Evolutionary conservation across 2,888 invertebrate species (phyloP).

Genomic region (Acronicta psi): DNA sequence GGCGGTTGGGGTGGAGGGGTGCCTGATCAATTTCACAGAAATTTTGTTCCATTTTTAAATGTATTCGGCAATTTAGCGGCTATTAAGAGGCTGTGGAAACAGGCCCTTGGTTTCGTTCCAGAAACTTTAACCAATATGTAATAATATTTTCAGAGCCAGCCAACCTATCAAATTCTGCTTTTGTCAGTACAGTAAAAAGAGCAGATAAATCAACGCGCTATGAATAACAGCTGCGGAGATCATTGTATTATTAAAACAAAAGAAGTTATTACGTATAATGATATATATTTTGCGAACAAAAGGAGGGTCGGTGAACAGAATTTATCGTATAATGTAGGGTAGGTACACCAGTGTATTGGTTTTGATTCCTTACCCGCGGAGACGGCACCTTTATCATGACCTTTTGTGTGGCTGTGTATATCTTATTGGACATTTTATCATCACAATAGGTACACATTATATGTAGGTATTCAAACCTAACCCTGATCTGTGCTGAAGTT

Average conservation of each 20-base stretch:
- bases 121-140: neutral
- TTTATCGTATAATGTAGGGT: constrained; percentile 20
- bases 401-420: constrained; percentile 23
- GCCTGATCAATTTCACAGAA: no score
- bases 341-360: constrained; percentile 11
- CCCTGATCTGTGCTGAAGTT: constrained; percentile 10
- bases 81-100: no score
- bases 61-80: no score
- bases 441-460: constrained; percentile 14
- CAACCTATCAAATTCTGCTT: constrained; percentile 9
- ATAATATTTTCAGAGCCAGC: constrained; percentile 16
- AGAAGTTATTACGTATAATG: constrained; percentile 55
- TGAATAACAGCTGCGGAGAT: constrained; percentile 34
- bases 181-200: constrained; percentile 28
- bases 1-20: no score
- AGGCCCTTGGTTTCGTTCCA: neutral
- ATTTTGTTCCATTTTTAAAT: no score
- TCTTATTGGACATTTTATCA: constrained; percentile 20
- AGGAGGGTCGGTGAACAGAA: constrained; percentile 28
- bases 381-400: constrained; percentile 10
- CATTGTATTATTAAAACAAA: constrained; percentile 54
- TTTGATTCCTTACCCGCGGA: constrained; percentile 14
- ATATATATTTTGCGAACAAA: constrained; percentile 51
- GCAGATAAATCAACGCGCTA: constrained; percentile 34
- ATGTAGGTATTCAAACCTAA: constrained; percentile 8